phyloP scores from a whole-genome alignment of 2,113 vertebrate genomes.

The Myotis yumanensis region DNA sequence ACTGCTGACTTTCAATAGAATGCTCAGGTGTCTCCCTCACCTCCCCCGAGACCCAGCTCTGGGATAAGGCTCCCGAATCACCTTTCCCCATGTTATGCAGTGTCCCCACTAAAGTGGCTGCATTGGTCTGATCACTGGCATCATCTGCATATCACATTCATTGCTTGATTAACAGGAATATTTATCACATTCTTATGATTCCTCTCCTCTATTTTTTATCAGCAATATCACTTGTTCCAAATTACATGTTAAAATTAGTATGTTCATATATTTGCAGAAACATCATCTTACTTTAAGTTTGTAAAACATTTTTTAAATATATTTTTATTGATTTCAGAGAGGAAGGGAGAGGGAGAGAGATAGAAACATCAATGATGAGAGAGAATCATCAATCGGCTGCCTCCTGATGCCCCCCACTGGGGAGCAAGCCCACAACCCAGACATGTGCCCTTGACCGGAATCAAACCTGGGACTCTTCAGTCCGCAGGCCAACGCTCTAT shows the following conservation, averaged over 20 bases:
- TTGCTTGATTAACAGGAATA: neutral
- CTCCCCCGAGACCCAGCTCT: neutral
- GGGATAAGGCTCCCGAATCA: neutral
- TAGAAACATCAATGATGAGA: no score
- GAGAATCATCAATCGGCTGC: no score
- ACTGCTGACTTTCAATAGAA: neutral
- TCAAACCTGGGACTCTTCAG: no score
- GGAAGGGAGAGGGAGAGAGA: no score
- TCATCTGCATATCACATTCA: neutral
- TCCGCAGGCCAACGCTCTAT: no score
- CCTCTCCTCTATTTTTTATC: neutral
- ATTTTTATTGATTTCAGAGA: no score
- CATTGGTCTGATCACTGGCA: neutral
- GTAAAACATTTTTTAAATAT: no score
- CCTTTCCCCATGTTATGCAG: neutral
- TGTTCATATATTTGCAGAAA: neutral
- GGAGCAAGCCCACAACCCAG: no score
- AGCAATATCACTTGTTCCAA: neutral
- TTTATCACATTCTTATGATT: neutral
- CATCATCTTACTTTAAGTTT: neutral
- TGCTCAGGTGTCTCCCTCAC: neutral
- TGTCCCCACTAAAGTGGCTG: neutral
- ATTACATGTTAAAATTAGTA: constrained; percentile 7
- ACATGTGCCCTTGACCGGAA: no score
- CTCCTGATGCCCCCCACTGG: no score